Percentiles rank a stretch among this genome's conserved stretches.
Evolutionary conservation across 2,888 invertebrate species (phyloP).

Genomic region (Ganaspis brasiliensis): DNA sequence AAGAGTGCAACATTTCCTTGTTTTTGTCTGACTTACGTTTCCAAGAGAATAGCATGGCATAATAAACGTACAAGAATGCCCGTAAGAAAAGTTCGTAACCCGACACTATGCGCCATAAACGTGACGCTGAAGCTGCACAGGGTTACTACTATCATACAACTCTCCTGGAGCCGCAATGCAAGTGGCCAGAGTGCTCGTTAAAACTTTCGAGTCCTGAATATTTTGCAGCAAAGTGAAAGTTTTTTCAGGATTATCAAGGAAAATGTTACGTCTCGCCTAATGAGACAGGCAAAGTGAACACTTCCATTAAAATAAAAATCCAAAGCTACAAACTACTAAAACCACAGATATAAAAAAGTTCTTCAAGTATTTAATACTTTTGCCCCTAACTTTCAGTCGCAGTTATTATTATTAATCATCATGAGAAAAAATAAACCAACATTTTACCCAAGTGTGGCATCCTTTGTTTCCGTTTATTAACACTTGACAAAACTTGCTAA

Average conservation of each 20-base stretch:
- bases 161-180: slow-evolving; percentile 35
- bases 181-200: slow-evolving; percentile 53
- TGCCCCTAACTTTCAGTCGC: neutral
- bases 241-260: slow-evolving; percentile 45
- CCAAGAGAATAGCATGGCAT: slow-evolving; percentile 19
- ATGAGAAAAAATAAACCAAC: no score
- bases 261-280: slow-evolving; percentile 37
- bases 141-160: slow-evolving; percentile 31
- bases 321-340: neutral
- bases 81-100: slow-evolving; percentile 45
- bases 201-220: slow-evolving; percentile 55
- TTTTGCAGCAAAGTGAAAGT: slow-evolving; percentile 46
- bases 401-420: neutral
- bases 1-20: slow-evolving; percentile 17
- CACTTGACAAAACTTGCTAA: no score
- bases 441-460: no score
- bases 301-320: slow-evolving; percentile 3
- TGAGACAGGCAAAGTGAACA: slow-evolving; percentile 33
- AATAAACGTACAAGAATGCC: slow-evolving; percentile 32
- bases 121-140: slow-evolving; percentile 23
- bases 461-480: no score
- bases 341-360: neutral
- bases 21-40: slow-evolving; percentile 25
- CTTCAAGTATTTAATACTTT: neutral
- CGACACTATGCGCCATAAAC: slow-evolving; percentile 42